Percentiles rank a stretch among this genome's conserved stretches.
phyloP scores from a whole-genome alignment of 2,797 vertebrate genomes.

The Lacerta viridis region DNA sequence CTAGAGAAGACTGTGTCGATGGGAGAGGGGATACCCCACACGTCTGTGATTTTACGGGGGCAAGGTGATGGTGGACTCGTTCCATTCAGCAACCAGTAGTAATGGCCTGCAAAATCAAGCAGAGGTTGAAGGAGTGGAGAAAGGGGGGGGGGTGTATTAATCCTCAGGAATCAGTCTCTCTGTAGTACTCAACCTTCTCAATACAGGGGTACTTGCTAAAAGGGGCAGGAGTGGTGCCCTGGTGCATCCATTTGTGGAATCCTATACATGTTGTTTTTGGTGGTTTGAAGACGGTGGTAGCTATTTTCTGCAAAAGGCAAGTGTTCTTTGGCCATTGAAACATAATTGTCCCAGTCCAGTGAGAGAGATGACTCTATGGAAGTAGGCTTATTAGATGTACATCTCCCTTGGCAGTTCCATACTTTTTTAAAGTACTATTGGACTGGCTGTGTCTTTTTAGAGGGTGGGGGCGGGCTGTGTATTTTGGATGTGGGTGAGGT shows the following conservation, averaged over 20 bases:
- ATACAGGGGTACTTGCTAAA: not conserved
- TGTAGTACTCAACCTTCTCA: not conserved
- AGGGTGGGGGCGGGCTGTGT: not conserved
- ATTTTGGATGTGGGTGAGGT: not conserved
- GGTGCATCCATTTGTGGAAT: not conserved
- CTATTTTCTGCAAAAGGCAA: not conserved
- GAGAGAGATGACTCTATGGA: not conserved
- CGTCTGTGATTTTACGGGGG: slow-evolving; percentile 85
- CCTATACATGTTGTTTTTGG: not conserved
- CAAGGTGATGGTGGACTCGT: slow-evolving; percentile 78
- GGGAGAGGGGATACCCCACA: slow-evolving; percentile 95
- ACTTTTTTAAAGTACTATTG: not conserved
- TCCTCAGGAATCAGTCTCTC: not conserved
- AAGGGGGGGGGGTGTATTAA: not conserved
- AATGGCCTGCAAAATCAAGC: slow-evolving; percentile 84
- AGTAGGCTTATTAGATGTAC: not conserved
- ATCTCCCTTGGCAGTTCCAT: not conserved
- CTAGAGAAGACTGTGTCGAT: slow-evolving; percentile 94
- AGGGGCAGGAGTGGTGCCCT: not conserved
- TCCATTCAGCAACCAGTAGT: slow-evolving; percentile 91
- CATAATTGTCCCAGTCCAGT: not conserved
- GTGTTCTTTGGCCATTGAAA: not conserved
- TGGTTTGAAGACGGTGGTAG: not conserved
- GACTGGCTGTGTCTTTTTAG: not conserved
- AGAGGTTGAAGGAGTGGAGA: not conserved